Base-by-base conservation (phyloP, 1,140 invertebrate species). In the Bradynema listronoti region DNA sequence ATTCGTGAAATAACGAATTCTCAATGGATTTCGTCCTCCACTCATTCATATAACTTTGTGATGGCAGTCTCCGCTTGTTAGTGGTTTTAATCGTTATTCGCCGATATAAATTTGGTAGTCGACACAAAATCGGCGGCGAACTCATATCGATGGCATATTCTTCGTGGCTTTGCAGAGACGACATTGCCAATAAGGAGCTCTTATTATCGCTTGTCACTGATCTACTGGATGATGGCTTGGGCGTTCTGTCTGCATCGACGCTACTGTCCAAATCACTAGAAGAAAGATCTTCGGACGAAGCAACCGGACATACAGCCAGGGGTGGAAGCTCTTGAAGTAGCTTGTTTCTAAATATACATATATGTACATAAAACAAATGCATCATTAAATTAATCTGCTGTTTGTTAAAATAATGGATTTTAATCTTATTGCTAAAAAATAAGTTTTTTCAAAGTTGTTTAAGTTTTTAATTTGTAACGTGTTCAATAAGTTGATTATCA, bases 281-380 rank as follows among this genome's bases (percentile, higher is more conserved):
- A 1, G 68, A 65, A 9, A 75, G 56, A 49, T 75, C 74, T 64
- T 77, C 73, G n/a, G 60, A 69, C 22, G 71, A 75, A 16, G 74
- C 74, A 30, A 74, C 67, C 4, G 74, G 74, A 33, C 47, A 50
- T 4, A 36, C 25, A 3, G 73, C 73, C 58, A 77, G 41, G n/a
- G 74, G 73, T 24, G 74, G 74, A 27, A 77, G 62, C 46, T 77
- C 74, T 58, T 78, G 71, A 7, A 77, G 64, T 7, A 77, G 63
- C 63, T 76, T 77, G 24, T 66, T 66, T 55, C 71, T 73, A 54
- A 62, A 73, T 14, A 58, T 5, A 24, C 30, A 19, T 11, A 39
- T 11, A 11, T 39, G 36, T 11, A 11, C 36, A 19, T 11, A 39
- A 39, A 39, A 11, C 19, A 39, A 11, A 39, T 11, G 19, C 11